These are phyloP conservation scores for Gulo gulo DNA, from an alignment of 2,113 vertebrate genomes.

Conservation along the genomic window DNA sequence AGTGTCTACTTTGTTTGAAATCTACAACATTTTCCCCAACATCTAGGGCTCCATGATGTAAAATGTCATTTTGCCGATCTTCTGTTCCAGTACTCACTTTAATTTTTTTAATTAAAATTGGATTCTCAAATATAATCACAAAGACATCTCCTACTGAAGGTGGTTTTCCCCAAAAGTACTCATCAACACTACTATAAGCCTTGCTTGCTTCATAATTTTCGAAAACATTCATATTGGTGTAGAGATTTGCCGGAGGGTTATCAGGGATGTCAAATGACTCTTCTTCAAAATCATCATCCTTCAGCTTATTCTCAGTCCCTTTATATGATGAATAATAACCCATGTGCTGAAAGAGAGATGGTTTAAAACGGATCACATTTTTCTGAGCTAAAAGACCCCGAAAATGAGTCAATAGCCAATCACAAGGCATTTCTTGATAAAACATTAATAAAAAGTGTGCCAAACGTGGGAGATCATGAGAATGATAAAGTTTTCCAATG, in stretches of 20 bases:
- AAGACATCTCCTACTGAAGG: constrained; percentile 94
- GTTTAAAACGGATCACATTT: constrained; percentile 96
- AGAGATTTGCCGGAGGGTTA: constrained; percentile 93
- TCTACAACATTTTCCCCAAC: constrained; percentile 91
- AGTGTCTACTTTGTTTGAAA: constrained; percentile 91
- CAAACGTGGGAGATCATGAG: constrained; percentile 91
- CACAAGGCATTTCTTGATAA: constrained; percentile 99
- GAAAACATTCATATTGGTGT: constrained; percentile 98
- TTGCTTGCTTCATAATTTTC: constrained; percentile 96
- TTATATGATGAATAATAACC: constrained; percentile 99
- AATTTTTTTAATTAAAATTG: constrained; percentile 93
- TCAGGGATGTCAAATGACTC: constrained; percentile 96
- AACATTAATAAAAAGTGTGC: constrained; percentile 99
- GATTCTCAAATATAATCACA: constrained; percentile 92
- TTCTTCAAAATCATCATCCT: constrained; percentile 99
- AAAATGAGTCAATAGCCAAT: constrained; percentile 98
- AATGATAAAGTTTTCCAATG: constrained; percentile 97
- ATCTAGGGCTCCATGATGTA: constrained; percentile 94
- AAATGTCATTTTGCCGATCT: constrained; percentile 95
- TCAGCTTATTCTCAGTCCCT: constrained; percentile 97
- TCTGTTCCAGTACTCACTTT: constrained; percentile 95
- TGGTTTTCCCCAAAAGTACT: constrained; percentile 98
- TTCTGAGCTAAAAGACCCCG: constrained; percentile 94
- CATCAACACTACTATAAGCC: constrained; percentile 95
- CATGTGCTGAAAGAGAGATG: constrained; percentile 99